Percentiles rank a stretch among this genome's conserved stretches.
These are phyloP conservation scores for Phlogophora meticulosa DNA, from an alignment of 2,888 invertebrate genomes.

Conservation along the genomic window DNA sequence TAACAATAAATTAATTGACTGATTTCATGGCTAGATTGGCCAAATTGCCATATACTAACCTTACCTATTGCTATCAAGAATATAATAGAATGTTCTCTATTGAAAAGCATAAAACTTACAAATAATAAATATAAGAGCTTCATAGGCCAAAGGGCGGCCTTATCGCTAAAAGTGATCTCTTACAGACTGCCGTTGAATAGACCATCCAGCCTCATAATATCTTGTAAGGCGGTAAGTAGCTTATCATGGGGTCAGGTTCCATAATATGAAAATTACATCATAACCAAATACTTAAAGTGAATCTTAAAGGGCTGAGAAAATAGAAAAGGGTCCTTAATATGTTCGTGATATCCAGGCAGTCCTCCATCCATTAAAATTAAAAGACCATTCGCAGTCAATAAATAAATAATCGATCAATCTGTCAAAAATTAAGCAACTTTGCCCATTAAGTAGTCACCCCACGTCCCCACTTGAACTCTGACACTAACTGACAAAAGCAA, in stretches of 20 bases:
- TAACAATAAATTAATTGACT: conserved; percentile 8
- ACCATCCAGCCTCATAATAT: no score
- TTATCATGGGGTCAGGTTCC: no score
- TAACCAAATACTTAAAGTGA: no score
- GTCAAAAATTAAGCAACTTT: conserved; percentile 34
- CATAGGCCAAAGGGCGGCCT: no score
- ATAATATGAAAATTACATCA: no score
- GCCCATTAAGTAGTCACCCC: conserved; percentile 20
- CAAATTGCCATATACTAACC: conserved; percentile 31
- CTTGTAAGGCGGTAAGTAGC: no score
- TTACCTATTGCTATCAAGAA: no score
- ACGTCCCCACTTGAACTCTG: conserved; percentile 38
- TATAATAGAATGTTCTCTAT: no score
- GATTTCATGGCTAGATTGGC: conserved; percentile 8
- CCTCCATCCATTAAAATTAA: conserved; percentile 7
- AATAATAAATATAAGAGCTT: no score
- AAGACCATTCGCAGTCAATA: conserved; percentile 13
- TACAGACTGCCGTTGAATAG: no score
- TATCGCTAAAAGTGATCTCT: no score
- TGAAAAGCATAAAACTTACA: no score
- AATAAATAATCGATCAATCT: conserved; percentile 39
- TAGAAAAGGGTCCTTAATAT: background rate
- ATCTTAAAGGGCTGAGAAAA: background rate
- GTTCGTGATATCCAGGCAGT: background rate
- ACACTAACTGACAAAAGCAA: conserved; percentile 28